A percentile compares a stretch with the other conserved stretches of the same genome.
These are phyloP conservation scores for Hypena proboscidalis DNA, from an alignment of 2,888 invertebrate genomes.

Conservation along the genomic window DNA sequence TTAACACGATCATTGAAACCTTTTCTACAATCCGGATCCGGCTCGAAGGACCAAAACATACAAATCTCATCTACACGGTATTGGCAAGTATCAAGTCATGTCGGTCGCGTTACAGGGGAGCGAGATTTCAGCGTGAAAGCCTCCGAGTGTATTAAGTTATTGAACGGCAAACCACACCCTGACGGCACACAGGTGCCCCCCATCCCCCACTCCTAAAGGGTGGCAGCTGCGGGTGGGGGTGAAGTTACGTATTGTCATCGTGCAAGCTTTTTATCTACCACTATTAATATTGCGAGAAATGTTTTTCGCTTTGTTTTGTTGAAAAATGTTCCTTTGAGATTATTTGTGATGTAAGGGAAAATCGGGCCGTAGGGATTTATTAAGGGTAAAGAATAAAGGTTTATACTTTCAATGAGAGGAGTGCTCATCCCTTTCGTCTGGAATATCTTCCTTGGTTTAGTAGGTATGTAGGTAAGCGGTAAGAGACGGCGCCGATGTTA, in stretches of 20 bases:
- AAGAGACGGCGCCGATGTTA: too few species aligned
- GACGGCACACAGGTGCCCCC: constrained; percentile 73
- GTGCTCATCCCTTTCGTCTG: too few species aligned
- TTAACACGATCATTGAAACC: too few species aligned
- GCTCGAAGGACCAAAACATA: too few species aligned
- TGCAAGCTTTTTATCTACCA: constrained; percentile 52
- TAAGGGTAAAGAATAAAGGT: too few species aligned
- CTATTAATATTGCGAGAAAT: constrained; percentile 42
- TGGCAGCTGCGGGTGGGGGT: constrained; percentile 47
- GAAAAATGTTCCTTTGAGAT: constrained; percentile 30
- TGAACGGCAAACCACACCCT: constrained; percentile 86
- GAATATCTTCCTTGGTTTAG: too few species aligned
- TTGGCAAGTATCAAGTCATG: constrained; percentile 59
- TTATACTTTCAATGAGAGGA: too few species aligned
- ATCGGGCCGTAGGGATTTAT: too few species aligned
- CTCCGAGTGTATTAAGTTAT: constrained; percentile 85
- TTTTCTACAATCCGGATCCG: too few species aligned
- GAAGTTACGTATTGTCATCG: constrained; percentile 69
- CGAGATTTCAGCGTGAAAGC: constrained; percentile 85
- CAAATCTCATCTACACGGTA: too few species aligned
- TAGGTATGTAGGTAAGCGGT: too few species aligned
- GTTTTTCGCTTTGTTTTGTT: constrained; percentile 29
- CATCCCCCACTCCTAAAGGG: constrained; percentile 47
- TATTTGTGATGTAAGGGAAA: neutral
- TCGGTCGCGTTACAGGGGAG: constrained; percentile 53